Evolutionary conservation across 92 coral and sea anemone genomes (phyloP), one percentile per base, ranked within the genome.

Genomic region (Heliopora coerulea): DNA sequence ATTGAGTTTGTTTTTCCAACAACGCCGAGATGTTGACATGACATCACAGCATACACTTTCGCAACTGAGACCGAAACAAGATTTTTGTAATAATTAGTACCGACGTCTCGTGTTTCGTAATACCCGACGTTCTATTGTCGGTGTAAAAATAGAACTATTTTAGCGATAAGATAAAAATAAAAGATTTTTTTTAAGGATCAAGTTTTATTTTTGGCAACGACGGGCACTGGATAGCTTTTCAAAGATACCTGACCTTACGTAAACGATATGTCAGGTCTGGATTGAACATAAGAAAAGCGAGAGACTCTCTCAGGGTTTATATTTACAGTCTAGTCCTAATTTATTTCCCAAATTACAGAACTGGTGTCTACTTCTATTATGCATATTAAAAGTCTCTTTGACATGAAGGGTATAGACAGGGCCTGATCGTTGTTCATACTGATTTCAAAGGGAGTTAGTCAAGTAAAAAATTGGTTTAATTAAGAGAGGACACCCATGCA

Each of bases 1-100:
- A 42, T 40, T 39, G 17, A 65, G 54, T 39, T 65, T 65, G 72
- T 65, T 65, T 65, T 54, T n/a, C 72, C 72, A 65, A 40, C 72
- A 65, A 35, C 72, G 42, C 1, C n/a, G 40, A 65, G 72, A 21
- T 65, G 40, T 30, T 65, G 72, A 65, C 54, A 30, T 65, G 72
- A 65, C 54, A 50, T 65, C 48, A 39, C 27, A 35, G 13, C 27
- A 15, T 10, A 65, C 11, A 4, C 42, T 37, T 37, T 37, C 4
- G 42, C 42, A 4, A 11, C 11, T 37, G 6, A 37, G n/a, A n/a
- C n/a, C n/a, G n/a, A n/a, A n/a, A n/a, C n/a, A n/a, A n/a, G n/a
- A n/a, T n/a, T n/a, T n/a, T n/a, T n/a, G n/a, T n/a, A n/a, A n/a
- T n/a, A n/a, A n/a, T n/a, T n/a, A n/a, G n/a, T n/a, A n/a, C n/a